A percentile compares a stretch with the other conserved stretches of the same genome.
These are phyloP conservation scores for Galemys pyrenaicus DNA, from an alignment of 2,113 vertebrate genomes.

Conservation along the genomic window DNA sequence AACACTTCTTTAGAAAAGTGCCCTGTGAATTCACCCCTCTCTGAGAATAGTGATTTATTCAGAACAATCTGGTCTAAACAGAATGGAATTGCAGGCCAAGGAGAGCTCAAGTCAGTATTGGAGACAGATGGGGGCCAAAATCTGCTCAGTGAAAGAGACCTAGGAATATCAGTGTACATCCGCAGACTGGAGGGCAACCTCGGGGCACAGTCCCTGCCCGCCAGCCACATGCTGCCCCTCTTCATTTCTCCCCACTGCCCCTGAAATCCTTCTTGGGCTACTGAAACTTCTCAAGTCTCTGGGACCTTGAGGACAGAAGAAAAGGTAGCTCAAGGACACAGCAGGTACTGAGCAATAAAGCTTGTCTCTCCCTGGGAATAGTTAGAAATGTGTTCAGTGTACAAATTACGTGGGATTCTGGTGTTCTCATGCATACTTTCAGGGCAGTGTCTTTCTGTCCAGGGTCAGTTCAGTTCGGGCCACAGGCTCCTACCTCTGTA, in stretches of 20 bases:
- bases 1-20: conserved; percentile 65
- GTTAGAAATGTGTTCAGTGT: neutral
- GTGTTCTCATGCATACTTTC: neutral
- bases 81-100: conserved; percentile 70
- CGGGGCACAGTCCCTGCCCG: conserved; percentile 57
- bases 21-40: conserved; percentile 70
- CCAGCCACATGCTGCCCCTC: fast-evolving
- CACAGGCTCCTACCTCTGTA: neutral
- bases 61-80: conserved; percentile 33
- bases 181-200: conserved; percentile 45
- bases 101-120: conserved; percentile 73
- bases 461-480: neutral
- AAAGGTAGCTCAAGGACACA: neutral
- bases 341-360: neutral
- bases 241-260: fast-evolving
- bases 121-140: conserved; percentile 69
- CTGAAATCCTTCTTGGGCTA: neutral
- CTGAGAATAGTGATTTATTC: conserved; percentile 71
- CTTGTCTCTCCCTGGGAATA: neutral
- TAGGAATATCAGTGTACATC: conserved; percentile 53
- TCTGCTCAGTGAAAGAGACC: conserved; percentile 52
- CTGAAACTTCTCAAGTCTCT: neutral
- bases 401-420: neutral
- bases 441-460: neutral
- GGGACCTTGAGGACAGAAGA: neutral